Percentiles rank a stretch among this genome's conserved stretches.
Evolutionary conservation across 2,113 vertebrate species (phyloP).

Genomic region (Corythoichthys intestinalis): DNA sequence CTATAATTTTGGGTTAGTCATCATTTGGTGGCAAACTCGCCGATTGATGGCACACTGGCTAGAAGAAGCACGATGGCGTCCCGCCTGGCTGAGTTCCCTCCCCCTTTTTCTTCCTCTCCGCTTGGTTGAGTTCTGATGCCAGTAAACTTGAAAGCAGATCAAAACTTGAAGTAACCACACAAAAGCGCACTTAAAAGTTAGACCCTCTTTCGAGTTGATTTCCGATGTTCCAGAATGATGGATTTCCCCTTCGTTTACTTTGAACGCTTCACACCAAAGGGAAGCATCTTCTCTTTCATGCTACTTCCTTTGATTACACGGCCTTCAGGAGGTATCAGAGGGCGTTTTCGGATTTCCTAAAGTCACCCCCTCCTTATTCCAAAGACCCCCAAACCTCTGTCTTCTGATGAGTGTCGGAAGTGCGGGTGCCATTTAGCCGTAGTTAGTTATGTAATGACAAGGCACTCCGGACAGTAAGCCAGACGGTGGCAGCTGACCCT

Average conservation of each 20-base stretch:
- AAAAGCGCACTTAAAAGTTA: constrained; percentile 1
- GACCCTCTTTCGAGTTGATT: not conserved
- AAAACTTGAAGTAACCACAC: constrained; percentile 1
- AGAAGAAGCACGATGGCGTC: constrained; percentile 9
- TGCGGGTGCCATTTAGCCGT: constrained; percentile 34
- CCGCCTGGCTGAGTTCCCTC: not conserved
- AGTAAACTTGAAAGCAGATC: not conserved
- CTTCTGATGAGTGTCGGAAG: constrained; percentile 17
- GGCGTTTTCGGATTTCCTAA: constrained; percentile 3
- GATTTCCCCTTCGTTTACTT: constrained; percentile 11
- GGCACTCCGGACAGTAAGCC: constrained; percentile 15
- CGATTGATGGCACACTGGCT: constrained; percentile 37
- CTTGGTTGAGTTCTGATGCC: constrained; percentile 5
- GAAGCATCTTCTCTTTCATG: constrained; percentile 16
- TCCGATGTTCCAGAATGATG: constrained; percentile 11
- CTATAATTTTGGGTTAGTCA: constrained; percentile 53
- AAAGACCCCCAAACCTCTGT: not conserved
- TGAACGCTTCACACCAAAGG: constrained; percentile 11
- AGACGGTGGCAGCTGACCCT: constrained; percentile 39
- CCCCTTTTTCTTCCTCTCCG: not conserved
- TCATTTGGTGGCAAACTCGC: constrained; percentile 34
- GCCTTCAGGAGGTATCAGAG: constrained; percentile 1
- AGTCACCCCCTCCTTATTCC: not conserved
- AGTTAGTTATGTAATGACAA: constrained; percentile 42
- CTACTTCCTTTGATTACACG: constrained; percentile 22